These are phyloP conservation scores for Phrixothrix hirtus DNA, from an alignment of 2,888 invertebrate genomes.

Conservation along the genomic window DNA sequence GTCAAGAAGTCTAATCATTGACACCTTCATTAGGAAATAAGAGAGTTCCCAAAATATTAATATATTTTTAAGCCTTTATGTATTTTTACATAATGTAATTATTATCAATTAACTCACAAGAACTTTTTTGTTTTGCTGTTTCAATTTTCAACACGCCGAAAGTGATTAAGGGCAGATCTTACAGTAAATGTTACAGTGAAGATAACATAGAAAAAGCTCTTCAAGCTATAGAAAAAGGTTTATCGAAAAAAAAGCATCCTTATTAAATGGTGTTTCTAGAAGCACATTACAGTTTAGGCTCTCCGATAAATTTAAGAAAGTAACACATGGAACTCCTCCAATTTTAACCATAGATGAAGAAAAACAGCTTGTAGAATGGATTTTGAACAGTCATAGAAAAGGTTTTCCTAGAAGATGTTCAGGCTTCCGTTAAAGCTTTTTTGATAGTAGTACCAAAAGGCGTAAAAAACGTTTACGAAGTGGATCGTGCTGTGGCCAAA, in stretches of 20 bases:
- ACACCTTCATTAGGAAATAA: too few relatives aligned
- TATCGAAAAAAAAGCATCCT: background rate
- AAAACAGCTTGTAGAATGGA: background rate
- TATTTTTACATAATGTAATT: too few relatives aligned
- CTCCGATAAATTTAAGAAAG: background rate
- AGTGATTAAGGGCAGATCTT: too few relatives aligned
- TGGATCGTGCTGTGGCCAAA: background rate
- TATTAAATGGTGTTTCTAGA: background rate
- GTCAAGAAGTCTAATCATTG: too few relatives aligned
- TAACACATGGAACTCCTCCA: background rate
- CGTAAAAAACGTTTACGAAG: background rate
- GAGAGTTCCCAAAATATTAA: too few relatives aligned
- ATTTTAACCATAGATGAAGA: background rate
- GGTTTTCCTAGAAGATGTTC: constrained; percentile 1
- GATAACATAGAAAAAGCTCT: background rate
- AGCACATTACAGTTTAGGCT: background rate
- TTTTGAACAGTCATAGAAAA: background rate
- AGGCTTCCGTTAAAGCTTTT: background rate
- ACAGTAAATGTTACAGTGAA: background rate
- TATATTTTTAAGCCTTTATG: too few relatives aligned
- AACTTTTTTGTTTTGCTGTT: too few relatives aligned
- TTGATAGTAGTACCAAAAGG: background rate
- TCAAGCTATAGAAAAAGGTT: background rate
- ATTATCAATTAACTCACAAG: too few relatives aligned
- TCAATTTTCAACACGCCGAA: too few relatives aligned